Evolutionary conservation across 2,113 vertebrate genomes (phyloP).

Genomic region (Pterocles orientalis): DNA sequence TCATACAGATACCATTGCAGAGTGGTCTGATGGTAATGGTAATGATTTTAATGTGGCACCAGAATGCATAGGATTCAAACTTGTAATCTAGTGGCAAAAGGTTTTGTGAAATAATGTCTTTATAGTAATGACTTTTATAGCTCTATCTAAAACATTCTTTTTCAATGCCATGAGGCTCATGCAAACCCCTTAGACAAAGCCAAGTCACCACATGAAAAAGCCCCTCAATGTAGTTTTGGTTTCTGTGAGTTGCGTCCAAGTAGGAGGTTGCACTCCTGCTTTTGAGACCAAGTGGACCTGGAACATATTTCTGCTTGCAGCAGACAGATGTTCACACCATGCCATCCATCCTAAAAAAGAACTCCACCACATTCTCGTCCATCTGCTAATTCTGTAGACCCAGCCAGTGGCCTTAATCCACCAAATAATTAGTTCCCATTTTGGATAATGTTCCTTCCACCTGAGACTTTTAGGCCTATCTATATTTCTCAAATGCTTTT

Average conservation of each 20-base stretch:
- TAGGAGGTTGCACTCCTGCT: neutral
- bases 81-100: neutral
- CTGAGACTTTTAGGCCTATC: neutral
- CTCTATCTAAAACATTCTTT: neutral
- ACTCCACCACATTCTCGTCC: neutral
- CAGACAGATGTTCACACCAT: conserved; percentile 59
- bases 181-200: neutral
- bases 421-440: conserved; percentile 57
- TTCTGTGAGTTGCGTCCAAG: conserved; percentile 36
- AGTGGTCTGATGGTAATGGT: neutral
- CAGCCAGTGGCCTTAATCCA: conserved; percentile 46
- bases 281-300: conserved; percentile 31
- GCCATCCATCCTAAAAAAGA: conserved; percentile 12
- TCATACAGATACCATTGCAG: neutral
- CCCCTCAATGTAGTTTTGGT: neutral
- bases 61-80: neutral
- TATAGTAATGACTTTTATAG: neutral
- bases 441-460: conserved; percentile 35
- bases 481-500: neutral
- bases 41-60: neutral
- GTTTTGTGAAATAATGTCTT: neutral
- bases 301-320: conserved; percentile 48
- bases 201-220: neutral
- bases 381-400: conserved; percentile 56
- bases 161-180: neutral